phyloP scores from a whole-genome alignment of 2,888 invertebrate genomes.

The Tetranychus piercei region DNA sequence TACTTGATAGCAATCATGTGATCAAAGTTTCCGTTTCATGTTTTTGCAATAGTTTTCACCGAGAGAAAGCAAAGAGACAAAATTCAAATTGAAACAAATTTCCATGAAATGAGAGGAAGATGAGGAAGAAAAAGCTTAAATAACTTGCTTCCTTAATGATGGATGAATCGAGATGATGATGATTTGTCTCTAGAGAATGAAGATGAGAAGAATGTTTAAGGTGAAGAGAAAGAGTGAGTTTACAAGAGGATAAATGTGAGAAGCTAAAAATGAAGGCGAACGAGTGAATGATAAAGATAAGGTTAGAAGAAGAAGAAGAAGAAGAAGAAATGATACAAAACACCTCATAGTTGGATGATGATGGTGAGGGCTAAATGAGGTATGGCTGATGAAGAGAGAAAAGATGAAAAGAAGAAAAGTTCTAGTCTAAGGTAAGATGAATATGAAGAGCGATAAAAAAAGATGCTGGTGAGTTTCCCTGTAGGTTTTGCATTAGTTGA shows the following conservation, averaged over 20 bases:
- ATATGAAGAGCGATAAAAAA: not conserved
- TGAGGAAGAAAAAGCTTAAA: not conserved
- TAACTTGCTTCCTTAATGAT: not conserved
- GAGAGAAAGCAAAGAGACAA: not conserved
- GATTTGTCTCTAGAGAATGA: conserved; percentile 4
- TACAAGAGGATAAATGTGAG: not conserved
- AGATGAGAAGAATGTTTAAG: not conserved
- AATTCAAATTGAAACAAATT: not conserved
- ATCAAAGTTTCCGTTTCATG: not conserved
- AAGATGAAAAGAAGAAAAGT: not conserved
- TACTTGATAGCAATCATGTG: not conserved
- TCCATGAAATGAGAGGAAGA: not conserved
- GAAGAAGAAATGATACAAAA: not conserved
- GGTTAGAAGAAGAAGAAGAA: not conserved
- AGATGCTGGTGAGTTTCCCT: not conserved
- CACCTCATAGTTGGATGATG: not conserved
- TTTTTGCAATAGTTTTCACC: not conserved
- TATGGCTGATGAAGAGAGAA: not conserved
- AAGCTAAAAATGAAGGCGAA: not conserved
- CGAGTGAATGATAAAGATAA: not conserved
- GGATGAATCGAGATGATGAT: not conserved
- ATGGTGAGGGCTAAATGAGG: not conserved
- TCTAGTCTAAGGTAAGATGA: not conserved
- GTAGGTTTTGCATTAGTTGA: not conserved
- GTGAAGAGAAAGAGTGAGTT: not conserved